Conservation (phyloP, 1,140 invertebrate genomes). For the Plectrocnemia conspersa region DNA sequence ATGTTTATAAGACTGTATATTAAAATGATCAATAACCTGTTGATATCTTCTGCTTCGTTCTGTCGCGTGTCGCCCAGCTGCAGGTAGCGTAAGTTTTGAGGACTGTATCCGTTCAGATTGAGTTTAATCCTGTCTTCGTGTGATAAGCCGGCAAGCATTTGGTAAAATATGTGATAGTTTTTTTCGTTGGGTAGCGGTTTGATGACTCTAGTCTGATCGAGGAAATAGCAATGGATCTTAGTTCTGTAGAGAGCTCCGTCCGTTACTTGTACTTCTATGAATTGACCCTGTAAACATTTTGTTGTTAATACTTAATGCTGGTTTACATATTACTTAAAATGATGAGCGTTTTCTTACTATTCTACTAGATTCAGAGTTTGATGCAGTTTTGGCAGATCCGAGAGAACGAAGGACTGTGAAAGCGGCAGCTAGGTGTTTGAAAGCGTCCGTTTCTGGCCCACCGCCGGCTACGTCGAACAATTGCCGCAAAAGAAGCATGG, state of each 20-base stretch:
- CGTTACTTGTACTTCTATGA: slow-evolving; percentile 95
- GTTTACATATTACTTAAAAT: not conserved
- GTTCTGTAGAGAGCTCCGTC: slow-evolving; percentile 90
- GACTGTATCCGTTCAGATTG: slow-evolving; percentile 76
- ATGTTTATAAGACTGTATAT: no score
- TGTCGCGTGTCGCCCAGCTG: slow-evolving; percentile 69
- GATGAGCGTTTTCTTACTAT: slow-evolving; percentile 61
- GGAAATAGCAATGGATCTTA: slow-evolving; percentile 93
- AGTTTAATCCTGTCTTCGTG: slow-evolving; percentile 81
- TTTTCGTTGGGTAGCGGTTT: slow-evolving; percentile 79
- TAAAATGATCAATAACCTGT: no score
- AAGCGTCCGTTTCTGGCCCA: slow-evolving; percentile 92
- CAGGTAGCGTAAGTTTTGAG: slow-evolving; percentile 75
- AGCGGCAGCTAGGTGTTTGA: slow-evolving; percentile 90
- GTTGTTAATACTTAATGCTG: not conserved
- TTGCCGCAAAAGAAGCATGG: slow-evolving; percentile 84
- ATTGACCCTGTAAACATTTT: slow-evolving; percentile 78
- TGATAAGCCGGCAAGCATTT: slow-evolving; percentile 87
- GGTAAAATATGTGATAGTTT: slow-evolving; percentile 97
- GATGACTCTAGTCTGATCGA: slow-evolving; percentile 89
- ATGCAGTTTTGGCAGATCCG: slow-evolving; percentile 83
- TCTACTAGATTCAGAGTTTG: slow-evolving; percentile 89
- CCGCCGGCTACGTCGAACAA: slow-evolving; percentile 90
- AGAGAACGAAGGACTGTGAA: slow-evolving; percentile 89
- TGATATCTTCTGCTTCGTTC: slow-evolving; percentile 72